phyloP scores from a whole-genome alignment of 1,140 invertebrate genomes.

The Heliconius hermathena region DNA sequence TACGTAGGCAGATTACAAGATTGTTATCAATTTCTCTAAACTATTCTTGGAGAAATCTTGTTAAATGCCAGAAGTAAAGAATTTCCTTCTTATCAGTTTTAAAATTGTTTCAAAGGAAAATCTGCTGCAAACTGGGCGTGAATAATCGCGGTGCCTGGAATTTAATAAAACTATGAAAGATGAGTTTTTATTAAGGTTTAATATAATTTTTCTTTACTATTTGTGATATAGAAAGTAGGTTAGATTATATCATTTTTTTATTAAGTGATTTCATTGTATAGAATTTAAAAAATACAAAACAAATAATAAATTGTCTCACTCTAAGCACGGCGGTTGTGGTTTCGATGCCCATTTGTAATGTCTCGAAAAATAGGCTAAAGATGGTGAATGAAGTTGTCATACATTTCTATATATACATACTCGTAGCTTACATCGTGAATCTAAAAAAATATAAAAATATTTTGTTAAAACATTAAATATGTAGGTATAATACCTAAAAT shows the following conservation, averaged over 20 bases:
- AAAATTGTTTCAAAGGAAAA: conserved; percentile 38
- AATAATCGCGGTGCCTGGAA: conserved; percentile 30
- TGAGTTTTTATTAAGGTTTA: conserved; percentile 31
- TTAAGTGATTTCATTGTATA: neutral
- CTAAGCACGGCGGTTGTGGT: too few species aligned
- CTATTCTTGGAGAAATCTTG: conserved; percentile 35
- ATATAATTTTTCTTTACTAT: conserved; percentile 15
- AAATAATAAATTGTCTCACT: too few species aligned
- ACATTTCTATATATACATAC: too few species aligned
- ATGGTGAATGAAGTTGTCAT: too few species aligned
- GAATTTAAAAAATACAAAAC: too few species aligned
- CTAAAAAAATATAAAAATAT: too few species aligned
- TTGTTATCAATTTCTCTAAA: conserved; percentile 37
- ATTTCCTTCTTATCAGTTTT: conserved; percentile 36
- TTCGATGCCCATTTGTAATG: too few species aligned
- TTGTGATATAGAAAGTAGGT: neutral
- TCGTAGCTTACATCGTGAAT: too few species aligned
- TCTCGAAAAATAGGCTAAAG: too few species aligned
- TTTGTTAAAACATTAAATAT: too few species aligned
- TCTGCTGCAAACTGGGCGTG: conserved; percentile 28
- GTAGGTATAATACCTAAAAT: too few species aligned
- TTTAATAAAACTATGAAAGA: conserved; percentile 32
- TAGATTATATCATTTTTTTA: neutral
- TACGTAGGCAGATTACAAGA: conserved; percentile 35
- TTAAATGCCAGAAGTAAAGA: conserved; percentile 32